These are phyloP conservation scores for Drosophila limbata DNA, from an alignment of 2,888 invertebrate genomes.

Conservation along the genomic window DNA sequence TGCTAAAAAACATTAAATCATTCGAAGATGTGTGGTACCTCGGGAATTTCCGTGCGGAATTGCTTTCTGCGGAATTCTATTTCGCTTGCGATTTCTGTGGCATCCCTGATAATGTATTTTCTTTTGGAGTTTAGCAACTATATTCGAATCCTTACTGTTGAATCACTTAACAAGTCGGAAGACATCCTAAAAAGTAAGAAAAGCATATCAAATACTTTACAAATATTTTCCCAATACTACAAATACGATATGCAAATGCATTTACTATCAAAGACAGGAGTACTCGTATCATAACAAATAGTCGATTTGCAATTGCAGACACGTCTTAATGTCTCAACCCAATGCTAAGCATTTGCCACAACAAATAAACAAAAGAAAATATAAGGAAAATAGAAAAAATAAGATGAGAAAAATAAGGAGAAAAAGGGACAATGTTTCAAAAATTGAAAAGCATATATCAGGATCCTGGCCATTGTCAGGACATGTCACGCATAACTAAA, in stretches of 20 bases:
- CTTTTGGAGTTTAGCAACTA: too few species aligned
- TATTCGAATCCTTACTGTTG: neutral
- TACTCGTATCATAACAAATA: constrained; percentile 2
- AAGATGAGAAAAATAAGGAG: constrained; percentile 7
- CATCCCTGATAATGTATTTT: neutral
- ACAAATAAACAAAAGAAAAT: constrained; percentile 43
- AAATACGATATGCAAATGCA: constrained; percentile 40
- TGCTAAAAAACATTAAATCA: too few species aligned
- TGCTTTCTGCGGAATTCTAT: too few species aligned
- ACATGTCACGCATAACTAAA: constrained; percentile 71
- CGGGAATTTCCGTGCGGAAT: too few species aligned
- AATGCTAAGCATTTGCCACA: constrained; percentile 39
- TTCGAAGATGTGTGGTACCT: too few species aligned
- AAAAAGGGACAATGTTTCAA: constrained; percentile 47
- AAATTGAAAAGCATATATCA: constrained; percentile 75
- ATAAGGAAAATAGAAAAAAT: constrained; percentile 16
- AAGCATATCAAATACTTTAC: constrained; percentile 5
- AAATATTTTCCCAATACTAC: constrained; percentile 26
- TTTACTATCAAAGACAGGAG: constrained; percentile 22
- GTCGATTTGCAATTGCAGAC: constrained; percentile 49
- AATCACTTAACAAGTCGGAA: neutral
- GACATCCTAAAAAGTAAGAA: neutral
- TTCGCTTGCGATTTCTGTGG: too few species aligned
- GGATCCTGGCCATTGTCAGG: constrained; percentile 64
- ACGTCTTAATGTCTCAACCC: constrained; percentile 47